Evolutionary conservation across 1,140 invertebrate genomes (phyloP).

Genomic region (Drosophila arizonae): DNA sequence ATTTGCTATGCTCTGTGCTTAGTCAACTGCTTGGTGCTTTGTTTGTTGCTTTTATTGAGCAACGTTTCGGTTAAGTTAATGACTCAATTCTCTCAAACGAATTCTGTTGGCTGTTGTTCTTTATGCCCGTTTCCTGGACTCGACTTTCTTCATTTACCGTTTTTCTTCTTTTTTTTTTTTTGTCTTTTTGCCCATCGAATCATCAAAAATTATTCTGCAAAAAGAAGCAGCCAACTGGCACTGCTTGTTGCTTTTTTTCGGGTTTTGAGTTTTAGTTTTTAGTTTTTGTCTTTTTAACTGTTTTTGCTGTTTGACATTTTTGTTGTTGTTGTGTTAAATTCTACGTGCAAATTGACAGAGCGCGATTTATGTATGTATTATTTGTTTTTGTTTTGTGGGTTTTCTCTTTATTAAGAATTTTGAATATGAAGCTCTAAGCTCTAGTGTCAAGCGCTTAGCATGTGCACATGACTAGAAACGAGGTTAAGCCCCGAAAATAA

Average conservation of each 20-base stretch:
- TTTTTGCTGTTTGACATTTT: conserved; percentile 15
- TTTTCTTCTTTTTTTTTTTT: background rate
- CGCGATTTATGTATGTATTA: conserved; percentile 46
- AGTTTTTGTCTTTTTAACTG: background rate
- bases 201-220: conserved; percentile 34
- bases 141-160: conserved; percentile 45
- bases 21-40: conserved; percentile 1
- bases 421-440: background rate
- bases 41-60: conserved; percentile 5
- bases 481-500: conserved; percentile 28
- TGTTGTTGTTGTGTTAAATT: conserved; percentile 39
- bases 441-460: conserved; percentile 14
- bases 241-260: background rate
- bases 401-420: conserved; percentile 29
- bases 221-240: conserved; percentile 27
- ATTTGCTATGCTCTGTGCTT: too few species aligned
- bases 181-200: conserved; percentile 36
- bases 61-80: conserved; percentile 34
- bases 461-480: conserved; percentile 40
- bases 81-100: conserved; percentile 30
- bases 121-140: conserved; percentile 25
- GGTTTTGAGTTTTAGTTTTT: background rate
- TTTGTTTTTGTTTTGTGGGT: conserved; percentile 12
- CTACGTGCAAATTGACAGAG: conserved; percentile 69
- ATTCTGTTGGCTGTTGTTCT: conserved; percentile 23